Conservation (phyloP, 2,888 invertebrate species). For the Adineta ricciae region DNA sequence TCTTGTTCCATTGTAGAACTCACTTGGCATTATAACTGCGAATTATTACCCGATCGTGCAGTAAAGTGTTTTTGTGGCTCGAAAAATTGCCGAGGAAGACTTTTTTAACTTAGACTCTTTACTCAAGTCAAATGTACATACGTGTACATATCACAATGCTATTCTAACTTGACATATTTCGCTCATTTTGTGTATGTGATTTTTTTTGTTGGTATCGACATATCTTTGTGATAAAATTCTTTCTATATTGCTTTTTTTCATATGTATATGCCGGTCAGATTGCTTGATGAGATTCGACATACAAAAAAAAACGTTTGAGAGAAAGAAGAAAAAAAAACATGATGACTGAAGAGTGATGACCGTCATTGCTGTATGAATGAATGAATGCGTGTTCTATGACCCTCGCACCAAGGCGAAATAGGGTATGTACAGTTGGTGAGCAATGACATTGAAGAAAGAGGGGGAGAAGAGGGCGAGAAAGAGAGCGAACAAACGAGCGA, state of each 20-base stretch:
- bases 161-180: neutral
- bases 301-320: neutral
- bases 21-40: slow-evolving; percentile 95
- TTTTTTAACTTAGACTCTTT: neutral
- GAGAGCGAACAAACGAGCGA: neutral
- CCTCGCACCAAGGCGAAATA: neutral
- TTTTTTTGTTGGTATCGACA: neutral
- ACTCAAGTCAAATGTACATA: neutral
- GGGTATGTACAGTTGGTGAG: slow-evolving; percentile 13
- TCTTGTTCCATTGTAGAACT: slow-evolving; percentile 59
- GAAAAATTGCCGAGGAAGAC: slow-evolving; percentile 28
- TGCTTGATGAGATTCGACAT: neutral
- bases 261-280: neutral
- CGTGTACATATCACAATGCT: neutral
- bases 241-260: neutral
- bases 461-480: neutral
- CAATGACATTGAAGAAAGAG: slow-evolving; percentile 1
- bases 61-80: slow-evolving; percentile 33
- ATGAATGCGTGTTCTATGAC: neutral
- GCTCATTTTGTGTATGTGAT: neutral
- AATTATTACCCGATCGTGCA: slow-evolving; percentile 67
- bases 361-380: neutral
- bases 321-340: slow-evolving; percentile 9
- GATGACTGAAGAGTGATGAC: neutral
- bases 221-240: neutral